Evolutionary conservation across 2,113 vertebrate genomes (phyloP).

Genomic region (Potamarius usumacintae): DNA sequence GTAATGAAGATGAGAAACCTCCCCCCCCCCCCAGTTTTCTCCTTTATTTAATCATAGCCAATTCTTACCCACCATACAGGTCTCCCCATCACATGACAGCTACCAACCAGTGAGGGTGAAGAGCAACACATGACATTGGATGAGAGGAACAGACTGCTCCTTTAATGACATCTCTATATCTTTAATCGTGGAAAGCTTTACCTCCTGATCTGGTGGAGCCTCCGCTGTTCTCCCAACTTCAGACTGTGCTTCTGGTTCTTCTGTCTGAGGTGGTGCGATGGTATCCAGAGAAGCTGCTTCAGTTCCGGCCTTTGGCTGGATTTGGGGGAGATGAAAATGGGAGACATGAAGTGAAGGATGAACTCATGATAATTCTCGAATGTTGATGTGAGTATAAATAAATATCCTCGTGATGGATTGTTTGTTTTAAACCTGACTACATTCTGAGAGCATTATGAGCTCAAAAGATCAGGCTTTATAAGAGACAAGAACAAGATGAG

Average conservation of each 20-base stretch:
- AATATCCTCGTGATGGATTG: background rate
- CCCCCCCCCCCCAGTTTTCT: too few species aligned
- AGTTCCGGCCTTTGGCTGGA: background rate
- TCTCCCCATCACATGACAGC: too few species aligned
- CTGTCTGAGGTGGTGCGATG: background rate
- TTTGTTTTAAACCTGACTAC: background rate
- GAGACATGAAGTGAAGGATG: background rate
- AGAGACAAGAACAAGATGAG: too few species aligned
- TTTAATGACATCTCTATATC: too few species aligned
- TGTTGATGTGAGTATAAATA: background rate
- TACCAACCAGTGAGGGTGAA: too few species aligned
- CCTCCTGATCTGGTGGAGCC: slow-evolving; percentile 1
- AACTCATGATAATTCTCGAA: background rate
- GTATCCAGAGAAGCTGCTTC: background rate
- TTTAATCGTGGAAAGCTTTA: background rate
- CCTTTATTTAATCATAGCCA: too few species aligned
- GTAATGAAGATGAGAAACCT: too few species aligned
- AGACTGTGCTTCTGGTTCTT: background rate
- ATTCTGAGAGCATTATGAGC: background rate
- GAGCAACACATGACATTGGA: too few species aligned
- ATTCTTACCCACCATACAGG: too few species aligned
- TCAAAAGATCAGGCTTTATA: background rate
- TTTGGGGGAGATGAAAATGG: background rate
- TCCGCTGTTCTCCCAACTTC: slow-evolving; percentile 1
- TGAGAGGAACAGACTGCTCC: too few species aligned